Evolutionary conservation across 2,797 vertebrate species (phyloP), one percentile per base, ranked within the genome.

Genomic region (Simalia tracyae): DNA sequence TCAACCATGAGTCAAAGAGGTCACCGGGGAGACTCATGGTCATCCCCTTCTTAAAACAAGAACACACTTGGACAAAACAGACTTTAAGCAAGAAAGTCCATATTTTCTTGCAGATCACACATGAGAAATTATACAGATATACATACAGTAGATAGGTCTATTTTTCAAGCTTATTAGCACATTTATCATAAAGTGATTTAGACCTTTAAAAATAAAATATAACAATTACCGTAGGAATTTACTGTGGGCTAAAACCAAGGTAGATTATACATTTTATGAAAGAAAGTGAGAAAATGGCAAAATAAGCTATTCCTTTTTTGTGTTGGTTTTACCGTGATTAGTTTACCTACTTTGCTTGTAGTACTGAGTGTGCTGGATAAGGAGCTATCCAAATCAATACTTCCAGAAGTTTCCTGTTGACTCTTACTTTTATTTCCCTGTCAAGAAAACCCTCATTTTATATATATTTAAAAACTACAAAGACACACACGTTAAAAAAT

Each of bases 341-440:
- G 87, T 9, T 63, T n/a, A 95, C 97, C 97, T 95, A 98, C 98
- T 97, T 97, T 98, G 95, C 94, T 97, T 91, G 96, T 97, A 95
- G 93, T 98, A 94, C 97, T 96, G 5, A 97, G 95, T 6, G 97
- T 97, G 93, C 96, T 96, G 4, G 98, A 98, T 5, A 97, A 28
- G 1, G 97, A 95, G 91, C 93, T 97, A 63, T 99, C 98, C 94
- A 97, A 94, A 64, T 98, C 98, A 95, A 95, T 86, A 59, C 97
- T 97, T 91, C 96, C 93, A 59, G 97, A 97, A 95, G 95, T 98
- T 63, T 98, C 98, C 91, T 97, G 97, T 5, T 98, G 98, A 93
- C 96, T 92, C 97, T 97, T 98, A 94, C 97, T 95, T 97, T 97
- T 99, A 96, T 89, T 98, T n/a, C 98, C 98, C 99, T 99, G 95